Percentiles rank a stretch among this genome's conserved stretches.
These are phyloP conservation scores for Protomyctophum bolini DNA, from an alignment of 2,113 vertebrate genomes.

Conservation along the genomic window DNA sequence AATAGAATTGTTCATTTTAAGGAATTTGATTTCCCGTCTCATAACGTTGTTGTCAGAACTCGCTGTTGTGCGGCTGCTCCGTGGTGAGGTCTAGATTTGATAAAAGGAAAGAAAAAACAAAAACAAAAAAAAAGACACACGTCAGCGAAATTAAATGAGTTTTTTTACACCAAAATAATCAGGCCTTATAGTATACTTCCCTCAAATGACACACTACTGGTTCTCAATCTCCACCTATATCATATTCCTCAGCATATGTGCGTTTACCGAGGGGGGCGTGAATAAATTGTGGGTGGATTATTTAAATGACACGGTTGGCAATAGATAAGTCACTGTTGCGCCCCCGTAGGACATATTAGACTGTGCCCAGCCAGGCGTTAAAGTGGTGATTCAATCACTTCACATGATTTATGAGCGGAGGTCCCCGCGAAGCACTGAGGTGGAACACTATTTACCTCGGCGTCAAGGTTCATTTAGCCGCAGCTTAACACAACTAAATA, in stretches of 20 bases:
- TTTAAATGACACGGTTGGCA: constrained; percentile 68
- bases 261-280: constrained; percentile 49
- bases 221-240: constrained; percentile 23
- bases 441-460: constrained; percentile 61
- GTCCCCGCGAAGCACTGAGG: constrained; percentile 45
- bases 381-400: constrained; percentile 62
- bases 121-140: constrained; percentile 19
- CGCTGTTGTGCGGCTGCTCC: constrained; percentile 90
- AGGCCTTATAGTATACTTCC: no score
- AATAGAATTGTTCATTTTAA: constrained; percentile 64
- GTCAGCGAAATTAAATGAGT: constrained; percentile 17
- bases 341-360: constrained; percentile 45
- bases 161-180: not conserved
- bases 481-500: not conserved
- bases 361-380: constrained; percentile 67
- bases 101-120: constrained; percentile 33
- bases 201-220: not conserved
- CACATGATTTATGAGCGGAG: constrained; percentile 67
- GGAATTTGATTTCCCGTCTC: constrained; percentile 46
- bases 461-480: constrained; percentile 50
- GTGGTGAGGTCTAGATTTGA: constrained; percentile 89
- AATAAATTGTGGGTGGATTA: constrained; percentile 67
- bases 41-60: constrained; percentile 82
- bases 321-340: constrained; percentile 50
- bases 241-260: constrained; percentile 58